Percentiles rank a stretch among this genome's conserved stretches.
Conservation (phyloP, 2,888 invertebrate genomes). For the Acleris holmiana region DNA sequence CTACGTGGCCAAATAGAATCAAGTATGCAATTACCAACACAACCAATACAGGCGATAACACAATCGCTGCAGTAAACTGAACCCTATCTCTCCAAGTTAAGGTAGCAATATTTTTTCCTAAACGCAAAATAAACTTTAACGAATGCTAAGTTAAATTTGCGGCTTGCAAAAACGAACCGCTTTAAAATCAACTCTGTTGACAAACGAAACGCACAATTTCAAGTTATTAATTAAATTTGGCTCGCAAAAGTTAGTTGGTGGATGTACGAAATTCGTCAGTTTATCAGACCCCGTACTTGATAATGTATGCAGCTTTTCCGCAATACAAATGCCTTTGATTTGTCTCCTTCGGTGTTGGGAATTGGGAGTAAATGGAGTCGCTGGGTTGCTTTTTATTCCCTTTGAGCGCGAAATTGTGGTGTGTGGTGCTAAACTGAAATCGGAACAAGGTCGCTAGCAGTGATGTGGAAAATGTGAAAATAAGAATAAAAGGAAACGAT, state of each 20-base stretch:
- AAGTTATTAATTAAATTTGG: conserved; percentile 23
- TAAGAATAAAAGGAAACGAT: neutral
- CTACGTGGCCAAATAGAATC: conserved; percentile 30
- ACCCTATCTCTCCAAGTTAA: conserved; percentile 37
- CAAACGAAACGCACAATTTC: neutral
- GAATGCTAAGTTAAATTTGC: conserved; percentile 14
- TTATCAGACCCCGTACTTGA: conserved; percentile 57
- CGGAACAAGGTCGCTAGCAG: neutral
- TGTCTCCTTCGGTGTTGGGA: conserved; percentile 47
- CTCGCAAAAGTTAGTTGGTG: conserved; percentile 33
- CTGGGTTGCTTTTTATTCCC: conserved; percentile 3
- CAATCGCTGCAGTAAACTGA: conserved; percentile 25
- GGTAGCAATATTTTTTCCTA: conserved; percentile 6
- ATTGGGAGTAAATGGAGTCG: conserved; percentile 41
- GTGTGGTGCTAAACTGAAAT: conserved; percentile 3
- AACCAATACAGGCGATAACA: conserved; percentile 1
- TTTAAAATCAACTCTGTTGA: conserved; percentile 15
- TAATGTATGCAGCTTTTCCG: conserved; percentile 65
- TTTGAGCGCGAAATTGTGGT: neutral
- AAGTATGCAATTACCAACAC: conserved; percentile 20
- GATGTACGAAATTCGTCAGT: conserved; percentile 51
- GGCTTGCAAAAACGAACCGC: neutral
- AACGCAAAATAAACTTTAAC: conserved; percentile 5
- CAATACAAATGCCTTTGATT: conserved; percentile 68
- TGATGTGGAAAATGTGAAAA: neutral